Evolutionary conservation across 2,888 invertebrate species (phyloP), one percentile per base, ranked within the genome.

Genomic region (Drosophila prolongata): DNA sequence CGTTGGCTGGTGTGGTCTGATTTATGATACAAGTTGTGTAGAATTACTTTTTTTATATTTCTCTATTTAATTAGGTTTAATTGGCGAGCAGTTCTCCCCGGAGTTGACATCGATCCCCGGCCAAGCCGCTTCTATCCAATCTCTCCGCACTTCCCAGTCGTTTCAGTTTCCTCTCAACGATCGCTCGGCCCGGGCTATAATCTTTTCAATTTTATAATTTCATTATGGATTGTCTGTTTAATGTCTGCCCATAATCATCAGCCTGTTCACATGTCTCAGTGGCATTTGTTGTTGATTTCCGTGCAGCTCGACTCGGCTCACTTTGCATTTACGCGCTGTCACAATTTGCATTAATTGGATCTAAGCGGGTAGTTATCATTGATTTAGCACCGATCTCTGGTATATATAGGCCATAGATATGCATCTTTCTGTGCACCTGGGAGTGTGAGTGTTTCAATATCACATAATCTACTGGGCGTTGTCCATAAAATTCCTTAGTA

Each of bases 341-440:
- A 82, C 81, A 83, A 86, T 86, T 86, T 87, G 88, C 86, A 86
- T 86, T 86, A 86, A 86, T 86, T 87, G 79, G 74, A 75, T 58
- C 83, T 86, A 86, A 86, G 88, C 75, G 87, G 83, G 88, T 86
- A 83, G 87, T 86, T 86, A 88, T 87, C 84, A 86, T 86, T 86
- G 85, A 86, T 86, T 86, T 87, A 86, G 88, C 85, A 87, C 88
- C 88, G 78, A 86, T 86, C 71, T 80, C 58, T 52, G 53, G 8
- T 49, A 38, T 75, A 75, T 70, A 61, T 75, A 71, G 52, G 55
- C 62, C 70, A 60, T 49, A 59, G 53, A 57, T 77, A 43, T 75
- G 52, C 64, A 66, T 79, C 35, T 69, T 58, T 74, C 53, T 57
- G 71, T 83, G 73, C 78, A 76, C 38, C 55, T 53, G 55, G 13